phyloP scores from a whole-genome alignment of 1,140 invertebrate species.

The Leptonema lineaticorne region DNA sequence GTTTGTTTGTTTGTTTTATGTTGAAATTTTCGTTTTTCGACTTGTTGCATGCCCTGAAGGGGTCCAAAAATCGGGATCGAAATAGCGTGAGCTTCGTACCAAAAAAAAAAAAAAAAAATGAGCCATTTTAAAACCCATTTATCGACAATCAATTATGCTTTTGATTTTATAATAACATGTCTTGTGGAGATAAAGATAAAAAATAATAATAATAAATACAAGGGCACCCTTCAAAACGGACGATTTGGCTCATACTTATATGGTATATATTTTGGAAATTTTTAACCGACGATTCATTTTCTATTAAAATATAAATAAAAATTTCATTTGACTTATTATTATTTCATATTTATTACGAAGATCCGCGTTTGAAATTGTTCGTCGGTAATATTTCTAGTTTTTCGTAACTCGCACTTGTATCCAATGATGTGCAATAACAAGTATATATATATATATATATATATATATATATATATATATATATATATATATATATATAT shows the following conservation, averaged over 20 bases:
- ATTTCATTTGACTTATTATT: no score
- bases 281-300: background rate
- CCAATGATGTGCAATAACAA: background rate
- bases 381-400: no score
- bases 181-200: background rate
- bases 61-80: background rate
- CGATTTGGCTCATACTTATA: no score
- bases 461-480: background rate
- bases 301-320: background rate
- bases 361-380: no score
- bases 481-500: background rate
- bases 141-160: slow-evolving; percentile 18
- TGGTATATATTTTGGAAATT: no score
- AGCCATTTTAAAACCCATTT: no score
- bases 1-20: background rate
- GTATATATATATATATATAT: background rate
- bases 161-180: slow-evolving; percentile 2
- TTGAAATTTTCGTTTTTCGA: background rate
- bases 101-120: slow-evolving; percentile 4
- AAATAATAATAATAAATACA: no score
- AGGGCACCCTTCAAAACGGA: no score
- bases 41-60: slow-evolving; percentile 17
- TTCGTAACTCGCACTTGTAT: no score
- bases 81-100: slow-evolving; percentile 6
- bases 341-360: no score